Percentiles rank a stretch among this genome's conserved stretches.
Evolutionary conservation across 2,113 vertebrate species (phyloP).

Genomic region (Passerina amoena): DNA sequence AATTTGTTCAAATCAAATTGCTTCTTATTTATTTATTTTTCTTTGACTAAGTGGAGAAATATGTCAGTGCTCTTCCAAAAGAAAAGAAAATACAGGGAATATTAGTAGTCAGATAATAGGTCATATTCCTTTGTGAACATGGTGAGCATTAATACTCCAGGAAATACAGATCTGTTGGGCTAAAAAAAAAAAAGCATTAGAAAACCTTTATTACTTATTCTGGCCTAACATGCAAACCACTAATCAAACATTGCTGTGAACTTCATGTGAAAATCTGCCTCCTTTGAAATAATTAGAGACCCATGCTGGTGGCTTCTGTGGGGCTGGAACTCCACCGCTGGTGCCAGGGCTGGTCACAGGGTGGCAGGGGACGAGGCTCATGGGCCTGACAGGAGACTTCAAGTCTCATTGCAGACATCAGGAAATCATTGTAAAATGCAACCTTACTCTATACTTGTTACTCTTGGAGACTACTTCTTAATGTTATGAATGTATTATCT

Average conservation of each 20-base stretch:
- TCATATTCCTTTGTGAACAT: not conserved
- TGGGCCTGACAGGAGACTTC: not conserved
- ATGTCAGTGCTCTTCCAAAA: not conserved
- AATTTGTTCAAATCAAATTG: not conserved
- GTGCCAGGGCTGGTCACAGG: not conserved
- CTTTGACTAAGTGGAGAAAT: constrained; percentile 4
- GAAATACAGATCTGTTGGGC: not conserved
- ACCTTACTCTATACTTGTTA: not conserved
- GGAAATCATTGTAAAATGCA: not conserved
- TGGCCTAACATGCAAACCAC: not conserved
- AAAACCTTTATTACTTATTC: not conserved
- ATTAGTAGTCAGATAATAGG: not conserved
- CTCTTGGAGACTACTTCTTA: not conserved
- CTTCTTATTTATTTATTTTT: not conserved
- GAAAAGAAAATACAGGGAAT: constrained; percentile 7
- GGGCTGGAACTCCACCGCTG: not conserved
- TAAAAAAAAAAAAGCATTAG: not conserved
- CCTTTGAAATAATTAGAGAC: not conserved
- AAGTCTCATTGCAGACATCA: not conserved
- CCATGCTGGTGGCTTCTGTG: not conserved
- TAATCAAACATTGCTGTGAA: not conserved
- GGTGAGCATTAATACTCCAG: not conserved
- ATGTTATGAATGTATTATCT: not conserved
- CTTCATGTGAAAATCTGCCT: not conserved
- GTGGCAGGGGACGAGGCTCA: not conserved